These are phyloP conservation scores for Rhagonycha lutea DNA, from an alignment of 2,888 invertebrate genomes.

Conservation along the genomic window DNA sequence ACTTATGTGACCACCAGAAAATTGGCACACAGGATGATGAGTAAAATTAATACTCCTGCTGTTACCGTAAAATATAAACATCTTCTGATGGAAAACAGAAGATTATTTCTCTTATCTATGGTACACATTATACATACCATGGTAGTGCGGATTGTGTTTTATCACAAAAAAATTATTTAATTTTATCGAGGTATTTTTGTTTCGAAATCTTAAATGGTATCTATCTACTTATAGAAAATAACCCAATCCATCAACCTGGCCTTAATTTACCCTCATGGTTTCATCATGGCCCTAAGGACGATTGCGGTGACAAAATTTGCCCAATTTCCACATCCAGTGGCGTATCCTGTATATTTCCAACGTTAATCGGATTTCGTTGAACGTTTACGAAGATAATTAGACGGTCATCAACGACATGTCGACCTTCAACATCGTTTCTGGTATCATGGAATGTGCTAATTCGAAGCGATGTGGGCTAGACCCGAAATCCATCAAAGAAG, in stretches of 20 bases:
- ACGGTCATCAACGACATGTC: not conserved
- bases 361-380: not conserved
- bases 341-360: not conserved
- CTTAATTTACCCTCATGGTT: not conserved
- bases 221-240: too few species aligned
- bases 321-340: slow-evolving; percentile 5
- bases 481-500: not conserved
- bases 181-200: not conserved
- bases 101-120: too few species aligned
- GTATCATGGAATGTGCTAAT: not conserved
- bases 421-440: not conserved
- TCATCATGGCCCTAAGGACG: not conserved
- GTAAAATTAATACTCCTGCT: too few species aligned
- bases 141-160: too few species aligned
- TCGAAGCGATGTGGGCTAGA: not conserved
- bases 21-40: too few species aligned
- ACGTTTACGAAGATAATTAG: slow-evolving; percentile 3
- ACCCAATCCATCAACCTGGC: not conserved
- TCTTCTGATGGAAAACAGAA: too few species aligned
- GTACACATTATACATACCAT: too few species aligned
- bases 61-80: too few species aligned
- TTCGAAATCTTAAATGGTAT: not conserved
- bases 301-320: not conserved
- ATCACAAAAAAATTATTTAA: not conserved
- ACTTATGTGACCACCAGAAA: too few species aligned